A percentile compares a stretch with the other conserved stretches of the same genome.
Conservation (phyloP, 2,113 vertebrate species). For the rat (Rattus norvegicus) region DNA sequence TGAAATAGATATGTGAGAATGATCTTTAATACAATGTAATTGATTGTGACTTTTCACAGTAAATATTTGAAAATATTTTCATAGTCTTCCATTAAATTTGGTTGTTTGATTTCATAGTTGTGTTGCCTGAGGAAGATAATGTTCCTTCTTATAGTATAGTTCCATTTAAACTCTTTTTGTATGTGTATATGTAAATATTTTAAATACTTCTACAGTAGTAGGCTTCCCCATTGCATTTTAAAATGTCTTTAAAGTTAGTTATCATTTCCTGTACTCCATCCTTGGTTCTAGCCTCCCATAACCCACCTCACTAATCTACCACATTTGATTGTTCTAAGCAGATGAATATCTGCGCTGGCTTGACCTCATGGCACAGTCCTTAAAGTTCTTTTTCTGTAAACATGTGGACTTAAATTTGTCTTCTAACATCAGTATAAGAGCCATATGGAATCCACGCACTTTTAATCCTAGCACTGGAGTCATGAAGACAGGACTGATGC, state of each 20-base stretch:
- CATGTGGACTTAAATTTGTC: not conserved
- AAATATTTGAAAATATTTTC: not conserved
- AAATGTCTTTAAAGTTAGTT: not conserved
- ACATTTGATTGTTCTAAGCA: not conserved
- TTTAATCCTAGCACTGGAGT: not conserved
- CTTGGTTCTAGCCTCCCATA: not conserved
- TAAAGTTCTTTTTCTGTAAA: not conserved
- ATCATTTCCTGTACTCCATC: too few relatives aligned
- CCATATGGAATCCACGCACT: too few relatives aligned
- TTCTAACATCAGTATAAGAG: not conserved
- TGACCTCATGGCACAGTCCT: not conserved
- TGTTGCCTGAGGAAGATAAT: not conserved
- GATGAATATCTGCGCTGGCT: not conserved
- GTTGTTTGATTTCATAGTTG: not conserved
- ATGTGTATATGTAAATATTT: not conserved
- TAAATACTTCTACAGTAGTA: not conserved
- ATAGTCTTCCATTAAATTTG: not conserved
- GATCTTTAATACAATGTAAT: not conserved
- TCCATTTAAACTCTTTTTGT: not conserved
- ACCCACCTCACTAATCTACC: not conserved
- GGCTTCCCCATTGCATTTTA: not conserved
- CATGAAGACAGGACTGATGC: not conserved
- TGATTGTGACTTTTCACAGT: not conserved
- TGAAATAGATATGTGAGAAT: not conserved
- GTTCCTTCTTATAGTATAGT: not conserved